phyloP scores from a whole-genome alignment of 2,113 vertebrate genomes.

The Plectropomus leopardus region DNA sequence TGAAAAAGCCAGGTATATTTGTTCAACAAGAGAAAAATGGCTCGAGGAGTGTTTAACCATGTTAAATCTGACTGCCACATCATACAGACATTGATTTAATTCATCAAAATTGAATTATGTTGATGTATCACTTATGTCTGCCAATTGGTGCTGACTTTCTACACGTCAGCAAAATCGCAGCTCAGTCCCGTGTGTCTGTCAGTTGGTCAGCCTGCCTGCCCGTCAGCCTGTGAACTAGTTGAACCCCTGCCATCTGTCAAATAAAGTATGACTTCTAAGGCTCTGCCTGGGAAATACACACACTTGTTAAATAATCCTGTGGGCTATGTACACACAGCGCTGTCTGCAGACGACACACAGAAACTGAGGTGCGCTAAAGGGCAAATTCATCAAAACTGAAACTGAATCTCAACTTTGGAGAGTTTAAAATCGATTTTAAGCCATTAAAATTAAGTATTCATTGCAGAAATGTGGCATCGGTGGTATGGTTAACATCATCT shows the following conservation, averaged over 20 bases:
- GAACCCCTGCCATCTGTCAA: constrained; percentile 45
- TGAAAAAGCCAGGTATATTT: not conserved
- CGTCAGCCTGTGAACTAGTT: constrained; percentile 33
- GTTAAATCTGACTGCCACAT: not conserved
- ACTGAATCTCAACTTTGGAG: not conserved
- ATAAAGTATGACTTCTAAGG: constrained; percentile 17
- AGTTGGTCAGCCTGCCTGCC: not conserved
- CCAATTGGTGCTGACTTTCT: not conserved
- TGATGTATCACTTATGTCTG: not conserved
- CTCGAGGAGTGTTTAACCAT: not conserved
- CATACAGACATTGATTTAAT: not conserved
- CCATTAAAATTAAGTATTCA: not conserved
- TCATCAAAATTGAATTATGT: not conserved
- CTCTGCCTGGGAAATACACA: constrained; percentile 21
- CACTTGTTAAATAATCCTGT: not conserved
- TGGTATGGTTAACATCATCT: not conserved
- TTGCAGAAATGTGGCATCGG: not conserved
- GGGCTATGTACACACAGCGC: not conserved
- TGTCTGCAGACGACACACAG: not conserved
- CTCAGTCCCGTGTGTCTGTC: not conserved
- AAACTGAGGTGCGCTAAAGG: not conserved
- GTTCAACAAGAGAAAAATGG: not conserved
- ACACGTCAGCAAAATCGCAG: constrained; percentile 39
- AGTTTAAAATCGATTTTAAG: not conserved
- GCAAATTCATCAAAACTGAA: not conserved